These are phyloP conservation scores for Ashinkailepas kermadecensis DNA, from an alignment of 2,888 invertebrate species.

Conservation along the genomic window DNA sequence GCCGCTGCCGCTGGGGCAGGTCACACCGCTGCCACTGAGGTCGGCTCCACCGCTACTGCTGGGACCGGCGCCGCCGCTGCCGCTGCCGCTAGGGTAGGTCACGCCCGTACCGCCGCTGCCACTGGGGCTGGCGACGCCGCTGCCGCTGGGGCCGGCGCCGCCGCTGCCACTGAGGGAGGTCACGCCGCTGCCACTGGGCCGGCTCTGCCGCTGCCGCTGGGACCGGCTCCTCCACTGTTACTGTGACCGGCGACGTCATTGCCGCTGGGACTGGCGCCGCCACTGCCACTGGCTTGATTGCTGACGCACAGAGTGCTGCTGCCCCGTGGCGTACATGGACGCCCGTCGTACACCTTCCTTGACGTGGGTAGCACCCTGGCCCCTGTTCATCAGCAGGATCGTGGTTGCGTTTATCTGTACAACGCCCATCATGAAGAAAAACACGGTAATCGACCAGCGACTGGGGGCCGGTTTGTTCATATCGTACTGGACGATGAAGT, in stretches of 20 bases:
- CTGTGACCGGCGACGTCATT: no score
- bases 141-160: not conserved
- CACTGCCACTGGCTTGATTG: not conserved
- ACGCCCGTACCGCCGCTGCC: no score
- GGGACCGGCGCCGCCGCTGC: not conserved
- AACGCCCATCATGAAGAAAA: not conserved
- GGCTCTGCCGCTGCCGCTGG: no score
- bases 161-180: no score
- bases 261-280: no score
- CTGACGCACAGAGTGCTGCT: not conserved
- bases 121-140: not conserved
- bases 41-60: no score
- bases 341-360: not conserved
- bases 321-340: not conserved
- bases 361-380: not conserved
- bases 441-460: not conserved
- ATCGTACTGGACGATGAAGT: not conserved
- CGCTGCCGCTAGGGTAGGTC: not conserved
- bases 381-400: not conserved
- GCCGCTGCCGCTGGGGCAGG: no score
- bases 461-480: not conserved
- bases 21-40: no score
- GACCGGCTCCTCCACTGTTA: no score
- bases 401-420: not conserved
- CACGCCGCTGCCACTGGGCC: no score